Evolutionary conservation across 2,888 invertebrate species (phyloP).

Genomic region (Leptinotarsa peninsularis): DNA sequence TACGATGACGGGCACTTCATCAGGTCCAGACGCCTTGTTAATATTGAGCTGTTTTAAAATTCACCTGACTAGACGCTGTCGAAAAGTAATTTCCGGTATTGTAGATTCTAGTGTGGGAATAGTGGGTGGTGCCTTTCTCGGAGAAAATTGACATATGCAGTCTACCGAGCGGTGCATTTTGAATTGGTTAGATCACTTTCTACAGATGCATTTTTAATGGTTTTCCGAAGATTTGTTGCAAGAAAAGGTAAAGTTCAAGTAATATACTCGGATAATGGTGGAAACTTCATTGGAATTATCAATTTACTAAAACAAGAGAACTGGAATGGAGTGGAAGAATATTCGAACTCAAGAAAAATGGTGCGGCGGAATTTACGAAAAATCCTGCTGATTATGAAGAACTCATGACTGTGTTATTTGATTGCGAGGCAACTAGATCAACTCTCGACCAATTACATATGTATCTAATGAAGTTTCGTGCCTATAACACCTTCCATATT

Average conservation of each 20-base stretch:
- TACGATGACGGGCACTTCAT: no score
- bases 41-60: no score
- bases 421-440: not conserved
- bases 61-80: no score
- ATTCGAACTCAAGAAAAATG: not conserved
- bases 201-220: slow-evolving; percentile 38
- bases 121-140: no score
- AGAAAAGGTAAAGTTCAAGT: slow-evolving; percentile 8
- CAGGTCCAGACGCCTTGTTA: no score
- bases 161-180: slow-evolving; percentile 60
- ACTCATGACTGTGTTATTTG: not conserved
- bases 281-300: slow-evolving; percentile 51
- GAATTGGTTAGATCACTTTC: slow-evolving; percentile 56
- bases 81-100: no score
- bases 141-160: slow-evolving; percentile 39
- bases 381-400: slow-evolving; percentile 44
- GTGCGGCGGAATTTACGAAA: slow-evolving; percentile 57
- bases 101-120: no score
- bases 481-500: not conserved
- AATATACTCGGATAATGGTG: slow-evolving; percentile 41
- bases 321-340: not conserved
- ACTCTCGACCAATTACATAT: slow-evolving; percentile 1
- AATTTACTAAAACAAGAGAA: not conserved
- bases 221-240: slow-evolving; percentile 45
- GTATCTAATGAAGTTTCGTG: slow-evolving; percentile 4